Percentiles rank a stretch among this genome's conserved stretches.
phyloP scores from a whole-genome alignment of 37 sponge, comb jelly and placozoan species.

The Diacarnus erythraeanus region DNA sequence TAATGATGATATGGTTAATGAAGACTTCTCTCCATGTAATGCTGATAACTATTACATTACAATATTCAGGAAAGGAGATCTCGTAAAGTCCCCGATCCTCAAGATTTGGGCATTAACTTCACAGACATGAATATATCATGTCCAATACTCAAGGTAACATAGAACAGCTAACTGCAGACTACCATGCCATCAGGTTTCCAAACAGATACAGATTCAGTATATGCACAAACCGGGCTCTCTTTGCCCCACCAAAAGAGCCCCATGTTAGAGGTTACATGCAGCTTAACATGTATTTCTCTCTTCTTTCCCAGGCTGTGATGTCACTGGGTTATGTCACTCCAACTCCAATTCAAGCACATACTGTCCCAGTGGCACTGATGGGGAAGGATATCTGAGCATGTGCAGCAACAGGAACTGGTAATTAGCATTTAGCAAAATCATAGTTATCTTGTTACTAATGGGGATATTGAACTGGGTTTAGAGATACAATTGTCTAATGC shows the following conservation, averaged over 20 bases:
- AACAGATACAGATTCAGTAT: too few relatives aligned
- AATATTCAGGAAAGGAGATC: constrained; percentile 10
- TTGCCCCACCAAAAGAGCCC: too few relatives aligned
- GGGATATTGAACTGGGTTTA: too few relatives aligned
- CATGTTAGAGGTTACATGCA: too few relatives aligned
- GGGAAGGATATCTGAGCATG: constrained; percentile 99
- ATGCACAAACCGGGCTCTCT: too few relatives aligned
- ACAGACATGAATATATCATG: constrained; percentile 97
- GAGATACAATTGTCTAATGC: too few relatives aligned
- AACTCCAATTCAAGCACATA: constrained; percentile 92
- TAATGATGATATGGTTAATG: background rate
- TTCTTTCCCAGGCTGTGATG: constrained; percentile 86
- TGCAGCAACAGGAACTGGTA: constrained; percentile 99
- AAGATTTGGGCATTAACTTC: constrained; percentile 63
- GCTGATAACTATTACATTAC: background rate
- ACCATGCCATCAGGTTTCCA: too few relatives aligned
- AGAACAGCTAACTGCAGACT: too few relatives aligned
- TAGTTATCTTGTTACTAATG: too few relatives aligned
- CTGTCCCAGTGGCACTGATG: constrained; percentile 95
- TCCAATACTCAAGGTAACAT: constrained; percentile 92
- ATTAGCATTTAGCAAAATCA: background rate
- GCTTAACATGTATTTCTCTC: too few relatives aligned
- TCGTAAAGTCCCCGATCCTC: constrained; percentile 17
- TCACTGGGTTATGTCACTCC: constrained; percentile 85
- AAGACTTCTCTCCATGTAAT: constrained; percentile 14